phyloP scores from a whole-genome alignment of 2,888 invertebrate genomes.

The Lycocerus yunnanus region DNA sequence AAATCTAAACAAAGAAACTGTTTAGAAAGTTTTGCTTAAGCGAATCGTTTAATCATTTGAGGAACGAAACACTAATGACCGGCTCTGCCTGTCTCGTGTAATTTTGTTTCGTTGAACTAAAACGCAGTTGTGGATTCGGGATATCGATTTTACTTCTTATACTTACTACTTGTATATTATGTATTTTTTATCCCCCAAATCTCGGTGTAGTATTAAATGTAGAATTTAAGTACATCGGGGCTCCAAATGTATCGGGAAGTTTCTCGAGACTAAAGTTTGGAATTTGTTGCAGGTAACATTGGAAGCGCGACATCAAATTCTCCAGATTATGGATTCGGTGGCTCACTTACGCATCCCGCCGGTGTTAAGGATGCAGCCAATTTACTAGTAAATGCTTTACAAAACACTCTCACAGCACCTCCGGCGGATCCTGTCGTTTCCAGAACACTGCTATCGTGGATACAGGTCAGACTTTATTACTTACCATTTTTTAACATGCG shows the following conservation, averaged over 20 bases:
- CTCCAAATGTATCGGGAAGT: too few relatives aligned
- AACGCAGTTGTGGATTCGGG: background rate
- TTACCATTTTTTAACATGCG: background rate
- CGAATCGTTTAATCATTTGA: background rate
- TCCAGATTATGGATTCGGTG: constrained; percentile 52
- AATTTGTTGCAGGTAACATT: constrained; percentile 44
- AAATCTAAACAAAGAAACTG: background rate
- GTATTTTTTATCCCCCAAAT: background rate
- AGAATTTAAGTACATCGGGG: too few relatives aligned
- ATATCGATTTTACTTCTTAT: background rate
- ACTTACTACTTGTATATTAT: too few relatives aligned
- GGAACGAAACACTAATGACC: background rate
- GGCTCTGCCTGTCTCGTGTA: background rate
- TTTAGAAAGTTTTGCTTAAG: background rate
- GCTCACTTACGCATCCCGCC: constrained; percentile 43
- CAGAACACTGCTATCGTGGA: constrained; percentile 70
- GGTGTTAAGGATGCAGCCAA: constrained; percentile 67
- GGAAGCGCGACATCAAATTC: constrained; percentile 52
- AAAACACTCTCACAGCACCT: constrained; percentile 67
- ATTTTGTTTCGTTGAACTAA: background rate
- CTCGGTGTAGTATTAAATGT: background rate
- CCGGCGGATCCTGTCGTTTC: constrained; percentile 70
- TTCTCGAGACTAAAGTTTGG: background rate
- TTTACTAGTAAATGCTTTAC: constrained; percentile 67
- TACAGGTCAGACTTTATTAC: constrained; percentile 52